Evolutionary conservation across 2,797 vertebrate species (phyloP).

Genomic region (Oreonectes daqikongensis): DNA sequence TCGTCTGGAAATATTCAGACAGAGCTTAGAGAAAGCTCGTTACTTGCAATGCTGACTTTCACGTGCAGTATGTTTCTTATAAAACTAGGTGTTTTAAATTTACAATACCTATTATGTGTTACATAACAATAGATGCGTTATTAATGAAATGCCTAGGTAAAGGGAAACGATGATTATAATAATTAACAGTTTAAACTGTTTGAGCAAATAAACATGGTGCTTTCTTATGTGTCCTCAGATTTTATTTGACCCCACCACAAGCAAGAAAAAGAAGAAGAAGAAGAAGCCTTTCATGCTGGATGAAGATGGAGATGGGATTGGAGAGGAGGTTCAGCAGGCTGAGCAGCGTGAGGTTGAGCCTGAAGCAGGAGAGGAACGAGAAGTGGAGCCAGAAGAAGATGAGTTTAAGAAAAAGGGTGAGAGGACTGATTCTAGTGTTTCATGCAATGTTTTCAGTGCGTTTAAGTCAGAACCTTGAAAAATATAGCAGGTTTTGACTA

Average conservation of each 20-base stretch:
- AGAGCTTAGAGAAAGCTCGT: constrained; percentile 21
- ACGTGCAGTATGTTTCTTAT: background rate
- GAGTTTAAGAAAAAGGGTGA: constrained; percentile 83
- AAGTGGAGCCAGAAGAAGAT: constrained; percentile 83
- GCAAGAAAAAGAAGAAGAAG: constrained; percentile 92
- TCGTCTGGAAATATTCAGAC: background rate
- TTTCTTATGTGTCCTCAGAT: constrained; percentile 69
- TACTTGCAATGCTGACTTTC: background rate
- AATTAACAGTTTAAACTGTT: background rate
- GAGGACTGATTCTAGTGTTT: background rate
- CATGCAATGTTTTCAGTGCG: background rate
- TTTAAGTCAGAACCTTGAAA: constrained; percentile 1
- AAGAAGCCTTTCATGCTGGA: constrained; percentile 88
- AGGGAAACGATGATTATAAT: no score
- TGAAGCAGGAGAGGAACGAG: constrained; percentile 79
- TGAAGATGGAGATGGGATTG: constrained; percentile 79
- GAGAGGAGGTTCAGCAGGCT: constrained; percentile 81
- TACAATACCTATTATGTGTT: no score
- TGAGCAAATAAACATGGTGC: background rate
- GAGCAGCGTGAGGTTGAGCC: constrained; percentile 83
- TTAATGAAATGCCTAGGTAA: background rate
- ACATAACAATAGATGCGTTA: background rate
- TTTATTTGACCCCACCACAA: constrained; percentile 89
- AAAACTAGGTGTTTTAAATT: background rate
- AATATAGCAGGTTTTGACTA: background rate